Conservation (phyloP, 2,113 vertebrate species). For the Chaetodon auriga region DNA sequence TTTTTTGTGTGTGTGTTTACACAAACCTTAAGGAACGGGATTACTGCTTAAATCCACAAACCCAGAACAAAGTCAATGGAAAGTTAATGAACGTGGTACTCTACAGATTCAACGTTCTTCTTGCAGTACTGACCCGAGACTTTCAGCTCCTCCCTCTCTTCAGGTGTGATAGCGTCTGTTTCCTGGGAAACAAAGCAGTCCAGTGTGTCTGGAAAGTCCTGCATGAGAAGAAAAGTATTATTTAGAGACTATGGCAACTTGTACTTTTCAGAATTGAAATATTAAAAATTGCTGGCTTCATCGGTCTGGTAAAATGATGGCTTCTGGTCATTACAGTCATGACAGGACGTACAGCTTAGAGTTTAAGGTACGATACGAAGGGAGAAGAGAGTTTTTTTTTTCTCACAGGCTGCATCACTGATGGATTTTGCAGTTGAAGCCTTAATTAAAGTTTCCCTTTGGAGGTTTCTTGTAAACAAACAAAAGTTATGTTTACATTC, state of each 20-base stretch:
- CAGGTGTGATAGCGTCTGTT: conserved; percentile 92
- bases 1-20: background rate
- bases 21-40: background rate
- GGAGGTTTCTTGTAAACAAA: background rate
- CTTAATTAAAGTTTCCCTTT: background rate
- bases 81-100: background rate
- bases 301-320: background rate
- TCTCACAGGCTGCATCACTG: background rate
- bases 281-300: background rate
- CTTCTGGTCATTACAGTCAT: background rate
- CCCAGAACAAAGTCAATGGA: background rate
- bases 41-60: background rate
- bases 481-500: background rate
- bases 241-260: background rate
- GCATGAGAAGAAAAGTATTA: conserved; percentile 50
- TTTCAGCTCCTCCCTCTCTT: conserved; percentile 97
- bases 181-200: conserved; percentile 90
- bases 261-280: background rate
- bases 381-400: background rate
- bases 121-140: conserved; percentile 90
- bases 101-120: background rate
- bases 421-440: background rate
- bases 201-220: conserved; percentile 89
- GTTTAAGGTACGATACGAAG: background rate
- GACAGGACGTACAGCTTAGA: background rate